Percentiles rank a stretch among this genome's conserved stretches.
Conservation (phyloP, 1,140 invertebrate genomes). For the Trachymyrmex septentrionalis region DNA sequence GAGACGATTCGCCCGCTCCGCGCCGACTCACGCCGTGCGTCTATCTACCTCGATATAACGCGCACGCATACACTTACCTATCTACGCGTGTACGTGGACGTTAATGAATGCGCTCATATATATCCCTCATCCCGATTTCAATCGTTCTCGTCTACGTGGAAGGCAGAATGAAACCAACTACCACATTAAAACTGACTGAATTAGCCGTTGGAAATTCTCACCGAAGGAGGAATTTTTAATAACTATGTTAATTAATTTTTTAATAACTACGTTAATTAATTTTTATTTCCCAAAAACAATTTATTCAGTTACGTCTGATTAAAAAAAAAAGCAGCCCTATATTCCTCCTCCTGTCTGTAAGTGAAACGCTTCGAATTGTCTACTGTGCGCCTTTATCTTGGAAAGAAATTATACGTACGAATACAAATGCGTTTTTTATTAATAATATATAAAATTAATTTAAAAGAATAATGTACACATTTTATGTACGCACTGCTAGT, state of each 20-base stretch:
- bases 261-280: neutral
- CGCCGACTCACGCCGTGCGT: conserved; percentile 32
- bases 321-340: neutral
- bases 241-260: conserved; percentile 3
- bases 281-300: neutral
- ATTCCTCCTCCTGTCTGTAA: neutral
- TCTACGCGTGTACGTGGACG: neutral
- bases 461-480: neutral
- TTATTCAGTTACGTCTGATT: neutral
- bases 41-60: conserved; percentile 26
- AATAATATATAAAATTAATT: neutral
- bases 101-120: conserved; percentile 56
- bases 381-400: neutral
- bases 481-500: neutral
- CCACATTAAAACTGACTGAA: conserved; percentile 8
- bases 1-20: conserved; percentile 67
- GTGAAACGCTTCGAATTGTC: neutral
- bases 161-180: conserved; percentile 32
- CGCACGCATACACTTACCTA: neutral
- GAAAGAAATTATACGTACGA: neutral
- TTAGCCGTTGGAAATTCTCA: neutral
- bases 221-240: neutral
- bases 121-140: conserved; percentile 39
- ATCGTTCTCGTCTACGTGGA: conserved; percentile 43
- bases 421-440: neutral